Evolutionary conservation across 2,113 vertebrate species (phyloP).

Genomic region (Charadrius vociferus): DNA sequence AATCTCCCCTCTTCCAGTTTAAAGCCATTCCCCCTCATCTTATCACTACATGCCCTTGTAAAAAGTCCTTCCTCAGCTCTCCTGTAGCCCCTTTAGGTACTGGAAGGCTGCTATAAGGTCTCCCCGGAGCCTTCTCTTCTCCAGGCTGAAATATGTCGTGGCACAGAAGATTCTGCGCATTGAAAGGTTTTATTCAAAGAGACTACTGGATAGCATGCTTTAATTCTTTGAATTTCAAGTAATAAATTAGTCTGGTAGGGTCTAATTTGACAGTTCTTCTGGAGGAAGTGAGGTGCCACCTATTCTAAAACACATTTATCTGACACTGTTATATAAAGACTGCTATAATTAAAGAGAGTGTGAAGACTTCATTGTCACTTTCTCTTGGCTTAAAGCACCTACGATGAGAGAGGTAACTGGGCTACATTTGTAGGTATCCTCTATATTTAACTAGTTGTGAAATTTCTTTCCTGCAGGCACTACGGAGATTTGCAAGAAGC

Average conservation of each 20-base stretch:
- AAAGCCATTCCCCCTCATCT: no score
- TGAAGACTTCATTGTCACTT: constrained; percentile 41
- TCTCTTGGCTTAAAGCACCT: constrained; percentile 5
- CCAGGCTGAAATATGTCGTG: not conserved
- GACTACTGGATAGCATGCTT: not conserved
- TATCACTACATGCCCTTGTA: no score
- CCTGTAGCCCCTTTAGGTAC: no score
- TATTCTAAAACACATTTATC: constrained; percentile 33
- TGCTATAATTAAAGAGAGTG: constrained; percentile 59
- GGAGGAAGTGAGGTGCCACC: constrained; percentile 49
- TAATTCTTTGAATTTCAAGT: not conserved
- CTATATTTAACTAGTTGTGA: constrained; percentile 37
- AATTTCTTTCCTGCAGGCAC: not conserved
- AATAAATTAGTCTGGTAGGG: constrained; percentile 23
- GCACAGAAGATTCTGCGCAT: not conserved
- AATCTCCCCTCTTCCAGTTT: no score
- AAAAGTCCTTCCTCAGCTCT: no score
- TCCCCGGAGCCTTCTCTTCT: no score
- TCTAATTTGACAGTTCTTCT: constrained; percentile 41
- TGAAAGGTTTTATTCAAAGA: not conserved
- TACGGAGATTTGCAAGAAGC: not conserved
- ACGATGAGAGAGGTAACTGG: constrained; percentile 20
- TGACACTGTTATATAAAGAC: constrained; percentile 50
- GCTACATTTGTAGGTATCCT: constrained; percentile 39
- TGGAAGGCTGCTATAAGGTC: no score